These are phyloP conservation scores for Petrocephalus microphthalmus DNA, from an alignment of 2,113 vertebrate genomes.

Conservation along the genomic window DNA sequence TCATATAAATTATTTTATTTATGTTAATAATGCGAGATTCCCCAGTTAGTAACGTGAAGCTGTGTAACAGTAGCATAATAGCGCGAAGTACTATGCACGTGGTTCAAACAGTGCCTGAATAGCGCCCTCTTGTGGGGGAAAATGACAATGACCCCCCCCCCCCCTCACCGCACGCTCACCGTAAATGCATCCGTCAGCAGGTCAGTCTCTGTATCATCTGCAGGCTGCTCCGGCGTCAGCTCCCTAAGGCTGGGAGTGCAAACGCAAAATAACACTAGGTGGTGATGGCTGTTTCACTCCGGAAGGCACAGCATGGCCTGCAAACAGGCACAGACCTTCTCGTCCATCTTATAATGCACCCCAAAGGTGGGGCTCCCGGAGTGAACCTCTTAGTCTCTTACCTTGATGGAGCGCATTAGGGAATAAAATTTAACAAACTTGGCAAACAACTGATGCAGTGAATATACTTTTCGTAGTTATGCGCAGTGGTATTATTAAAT, in stretches of 20 bases:
- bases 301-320: not conserved
- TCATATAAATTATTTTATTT: not conserved
- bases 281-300: not conserved
- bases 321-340: conserved; percentile 72
- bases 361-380: conserved; percentile 95
- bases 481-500: not conserved
- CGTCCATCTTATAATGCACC: conserved; percentile 97
- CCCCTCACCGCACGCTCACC: conserved; percentile 68
- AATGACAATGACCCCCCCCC: not conserved
- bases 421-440: conserved; percentile 24
- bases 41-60: not conserved
- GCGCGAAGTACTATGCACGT: not conserved
- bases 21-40: not conserved
- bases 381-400: conserved; percentile 89
- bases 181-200: conserved; percentile 93
- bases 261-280: conserved; percentile 15
- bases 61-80: not conserved
- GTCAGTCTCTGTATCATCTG: conserved; percentile 89
- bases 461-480: not conserved
- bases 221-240: conserved; percentile 80
- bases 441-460: not conserved
- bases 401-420: conserved; percentile 84
- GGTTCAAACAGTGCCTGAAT: not conserved
- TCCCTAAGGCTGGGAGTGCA: conserved; percentile 80
- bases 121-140: not conserved